Conservation (phyloP, 2,113 vertebrate species). For the Pteronura brasiliensis region DNA sequence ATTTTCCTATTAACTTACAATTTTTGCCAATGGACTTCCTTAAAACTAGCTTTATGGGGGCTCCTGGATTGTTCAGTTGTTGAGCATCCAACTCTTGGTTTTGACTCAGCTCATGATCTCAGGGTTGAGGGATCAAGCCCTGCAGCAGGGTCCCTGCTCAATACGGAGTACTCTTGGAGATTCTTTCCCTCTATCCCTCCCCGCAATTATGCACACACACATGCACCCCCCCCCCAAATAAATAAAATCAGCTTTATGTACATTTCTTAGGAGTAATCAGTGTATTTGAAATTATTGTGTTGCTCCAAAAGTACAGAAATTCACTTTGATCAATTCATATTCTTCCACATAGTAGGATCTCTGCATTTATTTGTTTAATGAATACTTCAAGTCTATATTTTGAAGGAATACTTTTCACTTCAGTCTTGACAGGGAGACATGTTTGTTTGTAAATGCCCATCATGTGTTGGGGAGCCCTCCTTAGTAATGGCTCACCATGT, state of each 20-base stretch:
- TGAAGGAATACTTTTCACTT: constrained; percentile 12
- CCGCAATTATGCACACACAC: background rate
- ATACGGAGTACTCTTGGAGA: background rate
- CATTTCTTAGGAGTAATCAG: background rate
- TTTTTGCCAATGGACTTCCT: background rate
- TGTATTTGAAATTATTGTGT: background rate
- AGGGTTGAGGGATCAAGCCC: background rate
- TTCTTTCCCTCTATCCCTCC: background rate
- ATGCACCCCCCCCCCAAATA: background rate
- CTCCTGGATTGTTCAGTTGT: background rate
- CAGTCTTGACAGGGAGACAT: background rate
- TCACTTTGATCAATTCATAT: background rate
- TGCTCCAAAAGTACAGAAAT: background rate
- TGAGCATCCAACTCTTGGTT: background rate
- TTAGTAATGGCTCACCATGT: background rate
- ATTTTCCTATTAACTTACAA: constrained; percentile 5
- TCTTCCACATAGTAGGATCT: background rate
- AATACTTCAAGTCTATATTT: background rate
- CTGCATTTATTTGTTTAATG: constrained; percentile 7
- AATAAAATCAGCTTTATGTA: background rate
- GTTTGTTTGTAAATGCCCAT: background rate
- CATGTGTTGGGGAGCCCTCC: background rate
- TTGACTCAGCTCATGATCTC: background rate
- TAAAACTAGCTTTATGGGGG: background rate
- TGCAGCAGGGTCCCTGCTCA: background rate